Percentiles rank a stretch among this genome's conserved stretches.
phyloP scores from a whole-genome alignment of 2,888 invertebrate genomes.

The Macrosoma leucophasiata region DNA sequence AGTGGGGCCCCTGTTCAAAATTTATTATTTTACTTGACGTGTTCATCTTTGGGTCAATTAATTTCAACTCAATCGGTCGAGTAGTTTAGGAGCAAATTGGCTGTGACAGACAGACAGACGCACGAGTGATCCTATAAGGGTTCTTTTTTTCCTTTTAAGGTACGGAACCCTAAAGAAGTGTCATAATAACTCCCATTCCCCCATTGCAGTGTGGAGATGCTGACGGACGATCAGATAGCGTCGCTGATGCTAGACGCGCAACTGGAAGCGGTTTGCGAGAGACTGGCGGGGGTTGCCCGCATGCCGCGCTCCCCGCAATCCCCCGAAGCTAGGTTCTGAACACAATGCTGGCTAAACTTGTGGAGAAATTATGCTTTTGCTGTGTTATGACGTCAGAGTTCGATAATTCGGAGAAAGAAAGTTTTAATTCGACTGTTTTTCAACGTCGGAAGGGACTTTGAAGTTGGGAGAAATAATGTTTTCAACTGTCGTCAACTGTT shows the following conservation, averaged over 20 bases:
- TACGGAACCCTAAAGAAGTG: too few species aligned
- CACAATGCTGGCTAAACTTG: too few species aligned
- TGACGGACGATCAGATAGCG: slow-evolving; percentile 84
- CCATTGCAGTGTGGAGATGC: slow-evolving; percentile 84
- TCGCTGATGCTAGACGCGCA: slow-evolving; percentile 85
- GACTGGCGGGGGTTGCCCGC: slow-evolving; percentile 70
- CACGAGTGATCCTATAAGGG: too few species aligned
- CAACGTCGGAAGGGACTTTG: not conserved
- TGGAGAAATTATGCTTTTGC: too few species aligned
- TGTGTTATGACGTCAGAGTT: not conserved
- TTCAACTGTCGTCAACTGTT: slow-evolving; percentile 17
- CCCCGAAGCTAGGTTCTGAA: slow-evolving; percentile 35
- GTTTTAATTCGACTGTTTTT: slow-evolving; percentile 2
- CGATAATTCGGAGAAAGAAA: slow-evolving; percentile 1
- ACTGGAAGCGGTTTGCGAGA: slow-evolving; percentile 80
- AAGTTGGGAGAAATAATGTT: slow-evolving; percentile 1
- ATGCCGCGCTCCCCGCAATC: slow-evolving; percentile 35
- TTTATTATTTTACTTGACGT: too few species aligned
- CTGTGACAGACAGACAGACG: too few species aligned
- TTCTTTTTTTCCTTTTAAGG: too few species aligned
- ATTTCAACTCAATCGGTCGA: too few species aligned
- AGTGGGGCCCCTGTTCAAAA: too few species aligned
- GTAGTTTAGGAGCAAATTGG: too few species aligned
- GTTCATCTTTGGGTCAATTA: too few species aligned
- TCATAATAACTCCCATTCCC: too few species aligned